A percentile compares a stretch with the other conserved stretches of the same genome.
Evolutionary conservation across 2,888 invertebrate genomes (phyloP).

Genomic region (Drosophila conformis): DNA sequence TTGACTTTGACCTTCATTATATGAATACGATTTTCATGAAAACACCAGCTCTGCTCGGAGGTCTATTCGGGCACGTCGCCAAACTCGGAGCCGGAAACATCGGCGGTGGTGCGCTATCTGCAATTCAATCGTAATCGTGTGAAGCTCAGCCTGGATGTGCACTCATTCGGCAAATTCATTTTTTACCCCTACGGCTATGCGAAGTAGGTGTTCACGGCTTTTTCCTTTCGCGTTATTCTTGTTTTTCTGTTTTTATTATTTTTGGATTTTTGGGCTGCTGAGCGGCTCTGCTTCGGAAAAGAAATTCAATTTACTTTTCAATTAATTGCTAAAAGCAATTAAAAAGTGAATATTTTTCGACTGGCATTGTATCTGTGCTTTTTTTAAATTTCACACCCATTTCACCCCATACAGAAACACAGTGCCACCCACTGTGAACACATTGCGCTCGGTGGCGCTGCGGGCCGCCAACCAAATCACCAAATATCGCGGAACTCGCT

Average conservation of each 20-base stretch:
- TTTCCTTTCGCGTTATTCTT: not conserved
- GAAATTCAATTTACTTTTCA: constrained; percentile 81
- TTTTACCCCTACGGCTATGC: constrained; percentile 85
- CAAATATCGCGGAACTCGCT: constrained; percentile 84
- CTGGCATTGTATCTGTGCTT: constrained; percentile 43
- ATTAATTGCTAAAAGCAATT: constrained; percentile 80
- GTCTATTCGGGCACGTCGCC: constrained; percentile 83
- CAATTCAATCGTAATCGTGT: constrained; percentile 83
- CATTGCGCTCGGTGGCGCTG: constrained; percentile 82
- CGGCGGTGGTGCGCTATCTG: constrained; percentile 81
- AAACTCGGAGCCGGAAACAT: constrained; percentile 84
- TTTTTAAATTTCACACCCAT: constrained; percentile 36
- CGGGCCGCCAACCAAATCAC: constrained; percentile 84
- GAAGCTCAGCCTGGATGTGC: constrained; percentile 84
- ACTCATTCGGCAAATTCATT: constrained; percentile 85
- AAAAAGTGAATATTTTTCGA: constrained; percentile 65
- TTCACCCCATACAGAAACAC: constrained; percentile 68
- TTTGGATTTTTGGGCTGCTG: not conserved
- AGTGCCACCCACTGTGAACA: constrained; percentile 80
- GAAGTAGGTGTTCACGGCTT: constrained; percentile 68
- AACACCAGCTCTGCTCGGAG: constrained; percentile 83
- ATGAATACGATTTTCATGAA: not conserved
- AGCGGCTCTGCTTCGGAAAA: constrained; percentile 27
- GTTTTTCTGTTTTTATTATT: not conserved
- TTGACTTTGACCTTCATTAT: constrained; percentile 55